Conservation (phyloP, 1,140 invertebrate species). For the Nasonia vitripennis region DNA sequence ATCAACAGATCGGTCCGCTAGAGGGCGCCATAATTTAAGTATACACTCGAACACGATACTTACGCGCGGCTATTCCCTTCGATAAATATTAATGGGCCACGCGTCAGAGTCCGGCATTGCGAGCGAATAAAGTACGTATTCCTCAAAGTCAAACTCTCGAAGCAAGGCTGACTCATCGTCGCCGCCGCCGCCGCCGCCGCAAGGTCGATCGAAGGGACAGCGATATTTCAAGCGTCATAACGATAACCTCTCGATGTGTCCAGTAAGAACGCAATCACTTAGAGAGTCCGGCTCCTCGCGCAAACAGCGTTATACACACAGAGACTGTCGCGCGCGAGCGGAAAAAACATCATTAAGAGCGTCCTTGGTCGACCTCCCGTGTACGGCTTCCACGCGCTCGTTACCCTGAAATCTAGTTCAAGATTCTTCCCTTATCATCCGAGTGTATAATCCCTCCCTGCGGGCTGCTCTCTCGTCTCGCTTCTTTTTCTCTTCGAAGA, state of each 20-base stretch:
- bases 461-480: too few relatives aligned
- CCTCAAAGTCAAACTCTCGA: neutral
- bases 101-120: too few relatives aligned
- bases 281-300: neutral
- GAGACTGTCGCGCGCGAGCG: too few relatives aligned
- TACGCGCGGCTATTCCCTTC: too few relatives aligned
- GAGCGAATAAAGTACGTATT: neutral
- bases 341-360: neutral
- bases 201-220: neutral
- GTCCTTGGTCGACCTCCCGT: neutral
- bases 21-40: too few relatives aligned
- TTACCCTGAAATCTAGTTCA: conserved; percentile 1
- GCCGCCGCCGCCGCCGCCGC: too few relatives aligned
- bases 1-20: too few relatives aligned
- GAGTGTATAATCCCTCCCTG: neutral
- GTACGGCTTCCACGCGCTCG: neutral
- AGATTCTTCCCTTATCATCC: neutral
- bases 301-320: neutral
- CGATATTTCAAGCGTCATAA: neutral
- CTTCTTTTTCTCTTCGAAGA: neutral
- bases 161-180: neutral
- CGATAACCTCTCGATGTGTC: neutral
- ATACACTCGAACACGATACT: too few relatives aligned
- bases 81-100: too few relatives aligned
- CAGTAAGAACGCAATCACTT: neutral